Conservation (phyloP, 2,113 vertebrate genomes). For the pig (Sus scrofa) region DNA sequence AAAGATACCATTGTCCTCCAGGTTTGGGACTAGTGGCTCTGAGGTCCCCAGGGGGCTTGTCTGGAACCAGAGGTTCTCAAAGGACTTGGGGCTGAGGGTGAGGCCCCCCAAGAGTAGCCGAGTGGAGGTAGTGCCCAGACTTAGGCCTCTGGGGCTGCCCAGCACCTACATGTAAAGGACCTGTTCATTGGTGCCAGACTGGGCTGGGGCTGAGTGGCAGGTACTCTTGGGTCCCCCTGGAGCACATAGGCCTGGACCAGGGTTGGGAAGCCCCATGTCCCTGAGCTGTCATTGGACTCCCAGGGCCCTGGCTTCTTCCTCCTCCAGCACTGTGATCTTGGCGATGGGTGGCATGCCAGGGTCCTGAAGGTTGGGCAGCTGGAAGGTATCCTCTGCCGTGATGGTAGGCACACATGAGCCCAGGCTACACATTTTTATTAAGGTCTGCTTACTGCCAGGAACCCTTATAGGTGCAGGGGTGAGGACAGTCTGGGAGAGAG, state of each 20-base stretch:
- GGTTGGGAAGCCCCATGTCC: not conserved
- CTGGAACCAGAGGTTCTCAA: slow-evolving; percentile 91
- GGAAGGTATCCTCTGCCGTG: slow-evolving; percentile 80
- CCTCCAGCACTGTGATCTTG: slow-evolving; percentile 84
- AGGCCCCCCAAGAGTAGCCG: slow-evolving; percentile 91
- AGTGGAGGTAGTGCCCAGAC: slow-evolving; percentile 89
- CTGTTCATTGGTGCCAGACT: slow-evolving; percentile 68
- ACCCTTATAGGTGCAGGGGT: not conserved
- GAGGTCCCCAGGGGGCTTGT: not conserved
- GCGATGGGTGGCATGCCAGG: slow-evolving; percentile 82
- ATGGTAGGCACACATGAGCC: too few relatives aligned
- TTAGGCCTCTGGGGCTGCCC: slow-evolving; percentile 85
- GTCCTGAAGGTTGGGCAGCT: slow-evolving; percentile 69
- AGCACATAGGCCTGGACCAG: slow-evolving; percentile 76
- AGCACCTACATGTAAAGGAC: slow-evolving; percentile 93
- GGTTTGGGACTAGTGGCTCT: slow-evolving; percentile 28
- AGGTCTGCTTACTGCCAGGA: not conserved
- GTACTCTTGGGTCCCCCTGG: slow-evolving; percentile 73
- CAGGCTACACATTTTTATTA: not conserved
- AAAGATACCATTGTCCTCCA: slow-evolving; percentile 76
- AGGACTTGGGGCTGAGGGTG: slow-evolving; percentile 89
- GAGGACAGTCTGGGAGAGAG: not conserved
- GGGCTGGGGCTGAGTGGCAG: slow-evolving; percentile 74
- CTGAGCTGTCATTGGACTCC: slow-evolving; percentile 53
- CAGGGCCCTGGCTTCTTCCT: slow-evolving; percentile 23